A percentile compares a stretch with the other conserved stretches of the same genome.
phyloP scores from a whole-genome alignment of 2,888 invertebrate genomes.

The Plebejus melissa region DNA sequence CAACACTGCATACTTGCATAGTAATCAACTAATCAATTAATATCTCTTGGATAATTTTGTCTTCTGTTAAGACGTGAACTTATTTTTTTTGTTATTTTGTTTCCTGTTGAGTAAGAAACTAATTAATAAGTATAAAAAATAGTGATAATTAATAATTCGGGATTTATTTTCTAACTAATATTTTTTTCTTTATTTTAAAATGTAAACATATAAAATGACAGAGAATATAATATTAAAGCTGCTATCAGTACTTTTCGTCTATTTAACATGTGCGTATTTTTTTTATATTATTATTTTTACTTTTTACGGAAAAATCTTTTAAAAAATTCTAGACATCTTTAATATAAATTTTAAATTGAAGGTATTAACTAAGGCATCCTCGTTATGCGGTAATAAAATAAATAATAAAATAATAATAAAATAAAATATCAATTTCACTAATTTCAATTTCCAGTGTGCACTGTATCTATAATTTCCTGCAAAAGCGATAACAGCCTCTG shows the following conservation, averaged over 20 bases:
- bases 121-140: not conserved
- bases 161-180: no score
- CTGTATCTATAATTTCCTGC: constrained; percentile 30
- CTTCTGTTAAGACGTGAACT: no score
- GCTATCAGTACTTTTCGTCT: not conserved
- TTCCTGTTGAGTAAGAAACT: no score
- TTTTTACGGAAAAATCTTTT: no score
- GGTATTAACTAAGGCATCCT: no score
- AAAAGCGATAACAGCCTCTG: constrained; percentile 44
- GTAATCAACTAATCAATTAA: no score
- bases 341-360: not conserved
- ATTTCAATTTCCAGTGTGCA: constrained; percentile 32
- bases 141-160: no score
- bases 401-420: no score
- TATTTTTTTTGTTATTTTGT: not conserved
- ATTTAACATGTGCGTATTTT: not conserved
- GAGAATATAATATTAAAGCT: not conserved
- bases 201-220: not conserved
- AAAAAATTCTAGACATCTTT: no score
- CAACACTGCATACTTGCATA: not conserved
- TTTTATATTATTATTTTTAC: not conserved
- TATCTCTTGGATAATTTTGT: no score
- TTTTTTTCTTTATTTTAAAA: no score
- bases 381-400: no score
- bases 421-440: not conserved